Evolutionary conservation across 1,140 invertebrate genomes (phyloP), one percentile per base, ranked within the genome.

Genomic region (Macrostomum lignano): DNA sequence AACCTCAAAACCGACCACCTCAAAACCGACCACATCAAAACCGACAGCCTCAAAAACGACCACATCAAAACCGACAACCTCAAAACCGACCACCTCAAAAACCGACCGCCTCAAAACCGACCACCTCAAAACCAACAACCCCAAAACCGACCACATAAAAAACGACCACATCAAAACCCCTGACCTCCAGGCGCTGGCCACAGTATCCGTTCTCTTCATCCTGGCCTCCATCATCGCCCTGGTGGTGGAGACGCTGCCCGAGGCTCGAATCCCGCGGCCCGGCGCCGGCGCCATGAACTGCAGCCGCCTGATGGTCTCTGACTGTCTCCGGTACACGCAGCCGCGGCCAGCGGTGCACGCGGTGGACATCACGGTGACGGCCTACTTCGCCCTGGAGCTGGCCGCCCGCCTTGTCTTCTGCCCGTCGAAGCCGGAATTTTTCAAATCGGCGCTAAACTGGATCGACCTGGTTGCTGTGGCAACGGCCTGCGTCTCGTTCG

Each of bases 201-300:
- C 93, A 64, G 78, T 93, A 63, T 91, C 82, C 57, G 86, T 93
- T 66, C 69, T 91, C 64, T 93, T 94, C 72, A 93, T 94, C 66
- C 74, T 93, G 58, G 69, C 91, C 62, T 93, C 82, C 52, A 93
- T 84, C 55, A 78, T 93, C 58, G 82, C 78, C 46, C 68, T 94
- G 55, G 93, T 84, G 54, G 70, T 93, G 55, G 93, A 93, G 70
- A 93, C 84, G 51, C 74, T 94, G 62, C 81, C 81, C 50, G 69
- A 70, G 60, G 71, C 88, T 63, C 76, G 84, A 68, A 36, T 28
- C n/a, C n/a, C n/a, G n/a, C n/a, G n/a, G n/a, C n/a, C n/a, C n/a
- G n/a, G n/a, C n/a, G n/a, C n/a, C n/a, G n/a, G n/a, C n/a, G n/a
- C n/a, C n/a, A n/a, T n/a, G n/a, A n/a, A n/a, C n/a, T n/a, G n/a